phyloP scores from a whole-genome alignment of 2,113 vertebrate species.

The Melierax canorus region DNA sequence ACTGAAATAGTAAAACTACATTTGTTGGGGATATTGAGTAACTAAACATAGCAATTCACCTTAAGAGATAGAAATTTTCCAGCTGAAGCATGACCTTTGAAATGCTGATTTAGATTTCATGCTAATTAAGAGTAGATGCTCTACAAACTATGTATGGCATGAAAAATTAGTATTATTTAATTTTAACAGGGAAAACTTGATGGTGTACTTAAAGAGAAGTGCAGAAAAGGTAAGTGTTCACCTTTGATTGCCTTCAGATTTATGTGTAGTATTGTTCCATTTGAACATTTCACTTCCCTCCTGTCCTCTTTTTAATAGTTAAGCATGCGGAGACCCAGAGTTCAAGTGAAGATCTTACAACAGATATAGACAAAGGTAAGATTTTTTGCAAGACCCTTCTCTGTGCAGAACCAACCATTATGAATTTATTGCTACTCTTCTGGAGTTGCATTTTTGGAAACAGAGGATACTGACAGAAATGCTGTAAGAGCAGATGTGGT shows the following conservation, averaged over 20 bases:
- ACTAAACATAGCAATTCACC: background rate
- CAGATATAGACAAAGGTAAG: slow-evolving; percentile 87
- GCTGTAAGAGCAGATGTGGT: background rate
- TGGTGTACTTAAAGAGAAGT: slow-evolving; percentile 66
- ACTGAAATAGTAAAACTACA: background rate
- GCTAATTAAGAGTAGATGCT: background rate
- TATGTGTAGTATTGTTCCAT: background rate
- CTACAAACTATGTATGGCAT: background rate
- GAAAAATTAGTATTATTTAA: background rate
- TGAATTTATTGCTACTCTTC: background rate
- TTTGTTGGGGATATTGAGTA: background rate
- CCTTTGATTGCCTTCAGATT: background rate
- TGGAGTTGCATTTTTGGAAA: background rate
- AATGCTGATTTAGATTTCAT: background rate
- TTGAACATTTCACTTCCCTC: background rate
- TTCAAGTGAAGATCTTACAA: slow-evolving; percentile 52
- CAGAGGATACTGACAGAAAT: background rate
- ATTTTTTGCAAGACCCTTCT: background rate
- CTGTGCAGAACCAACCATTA: background rate
- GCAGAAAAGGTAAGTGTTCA: slow-evolving; percentile 77
- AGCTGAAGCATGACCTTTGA: background rate
- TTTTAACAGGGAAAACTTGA: slow-evolving; percentile 79
- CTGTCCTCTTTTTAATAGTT: slow-evolving; percentile 61
- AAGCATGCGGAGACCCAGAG: slow-evolving; percentile 81
- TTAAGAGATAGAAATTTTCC: background rate